Percentiles rank a stretch among this genome's conserved stretches.
Conservation (phyloP, 2,113 vertebrate species). For the Lepidothrix coronata region DNA sequence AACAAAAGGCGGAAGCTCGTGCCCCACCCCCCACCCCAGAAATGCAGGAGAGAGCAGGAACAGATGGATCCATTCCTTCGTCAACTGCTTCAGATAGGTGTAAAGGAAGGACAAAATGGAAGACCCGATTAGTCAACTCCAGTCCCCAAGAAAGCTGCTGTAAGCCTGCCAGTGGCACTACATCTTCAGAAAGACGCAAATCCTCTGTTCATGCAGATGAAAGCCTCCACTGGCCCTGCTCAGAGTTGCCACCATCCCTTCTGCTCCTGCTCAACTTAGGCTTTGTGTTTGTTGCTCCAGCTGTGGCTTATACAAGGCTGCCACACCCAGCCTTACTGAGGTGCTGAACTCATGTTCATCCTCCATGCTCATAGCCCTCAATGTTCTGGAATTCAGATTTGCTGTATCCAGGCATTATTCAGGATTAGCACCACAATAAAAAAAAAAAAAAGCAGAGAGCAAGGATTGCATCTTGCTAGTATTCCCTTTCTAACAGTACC, state of each 20-base stretch:
- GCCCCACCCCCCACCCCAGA: rapidly evolving
- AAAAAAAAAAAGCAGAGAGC: background rate
- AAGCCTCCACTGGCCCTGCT: background rate
- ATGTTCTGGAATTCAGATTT: background rate
- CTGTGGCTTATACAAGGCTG: rapidly evolving
- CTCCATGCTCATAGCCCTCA: background rate
- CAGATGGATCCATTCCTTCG: background rate
- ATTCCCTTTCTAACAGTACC: background rate
- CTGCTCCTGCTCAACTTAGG: background rate
- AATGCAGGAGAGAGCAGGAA: background rate
- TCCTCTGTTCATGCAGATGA: background rate
- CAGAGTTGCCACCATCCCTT: background rate
- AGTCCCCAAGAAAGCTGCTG: background rate
- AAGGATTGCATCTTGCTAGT: background rate
- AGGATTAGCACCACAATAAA: background rate
- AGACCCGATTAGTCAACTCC: background rate
- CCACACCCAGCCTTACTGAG: background rate
- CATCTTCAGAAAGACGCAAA: background rate
- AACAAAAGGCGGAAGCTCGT: background rate
- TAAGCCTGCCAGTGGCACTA: background rate
- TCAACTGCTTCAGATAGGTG: background rate
- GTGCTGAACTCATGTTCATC: background rate
- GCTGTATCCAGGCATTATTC: background rate
- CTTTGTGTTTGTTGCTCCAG: background rate
- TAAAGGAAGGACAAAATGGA: background rate